Base-by-base conservation (phyloP, 2,888 invertebrate genomes). In the Andrena haemorrhoa region DNA sequence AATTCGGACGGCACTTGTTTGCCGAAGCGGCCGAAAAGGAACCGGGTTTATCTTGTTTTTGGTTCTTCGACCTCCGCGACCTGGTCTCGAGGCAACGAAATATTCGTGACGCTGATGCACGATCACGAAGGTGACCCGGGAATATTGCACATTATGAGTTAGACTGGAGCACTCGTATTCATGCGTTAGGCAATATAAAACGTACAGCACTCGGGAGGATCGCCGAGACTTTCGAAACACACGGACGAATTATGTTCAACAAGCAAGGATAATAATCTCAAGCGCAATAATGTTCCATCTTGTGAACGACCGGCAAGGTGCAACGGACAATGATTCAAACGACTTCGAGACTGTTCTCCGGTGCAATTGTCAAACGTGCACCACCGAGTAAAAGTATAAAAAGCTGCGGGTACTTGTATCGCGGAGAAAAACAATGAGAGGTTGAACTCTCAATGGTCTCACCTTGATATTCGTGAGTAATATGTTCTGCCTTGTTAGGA, bases 61-160 rank as follows among this genome's bases (percentile, higher is more conserved):
- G 66, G 63, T 41, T 20, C 7, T 12, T 16, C 5, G 41, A 75
- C 29, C 41, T n/a, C 12, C 31, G 35, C 26, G 51, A 58, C 49
- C 66, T 5, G 68, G 23, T 75, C 66, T 63, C 61, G 63, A 68
- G 71, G 63, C 66, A 66, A 66, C 71, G 51, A 53, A 71, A 68
- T 68, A 47, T 71, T 35, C 72, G 76, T 33, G 84, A 84, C 75
- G 72, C 79, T 86, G 85, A 86, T 89, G 75, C 71, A 85, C 75
- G 84, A 89, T 87, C 88, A 83, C 79, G 84, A 87, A 83, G 82
- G 75, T 87, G 86, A 89, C 85, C 86, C 80, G 75, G 51, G 80
- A 78, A 80, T 71, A 81, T 75, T 70, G 75, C 70, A 79, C 76
- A 71, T 85, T 87, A 72, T 79, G 86, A 85, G 79, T 82, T 86